Conservation (phyloP, 2,888 invertebrate genomes). For the Tolmerus cingulatus region DNA sequence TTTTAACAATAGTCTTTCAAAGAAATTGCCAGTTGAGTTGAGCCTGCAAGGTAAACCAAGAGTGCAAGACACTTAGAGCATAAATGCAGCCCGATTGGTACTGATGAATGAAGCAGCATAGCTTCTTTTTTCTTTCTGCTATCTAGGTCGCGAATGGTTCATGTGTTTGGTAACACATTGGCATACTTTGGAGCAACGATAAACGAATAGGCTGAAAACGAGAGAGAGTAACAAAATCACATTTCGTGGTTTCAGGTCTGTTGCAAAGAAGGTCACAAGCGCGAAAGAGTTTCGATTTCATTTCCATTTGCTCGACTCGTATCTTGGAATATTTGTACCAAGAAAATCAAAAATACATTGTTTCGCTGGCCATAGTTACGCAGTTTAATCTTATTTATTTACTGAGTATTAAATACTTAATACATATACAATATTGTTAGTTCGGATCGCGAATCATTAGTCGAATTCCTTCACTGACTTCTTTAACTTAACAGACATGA, state of each 20-base stretch:
- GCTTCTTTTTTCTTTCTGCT: background rate
- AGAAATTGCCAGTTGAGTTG: background rate
- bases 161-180: background rate
- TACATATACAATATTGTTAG: background rate
- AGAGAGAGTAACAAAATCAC: background rate
- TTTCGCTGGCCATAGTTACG: background rate
- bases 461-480: background rate
- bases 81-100: background rate
- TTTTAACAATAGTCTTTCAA: background rate
- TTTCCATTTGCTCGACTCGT: background rate
- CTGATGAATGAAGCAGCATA: background rate
- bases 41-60: background rate
- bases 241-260: background rate
- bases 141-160: background rate
- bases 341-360: background rate
- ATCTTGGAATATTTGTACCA: background rate
- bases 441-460: background rate
- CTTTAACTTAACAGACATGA: background rate
- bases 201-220: background rate
- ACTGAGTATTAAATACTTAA: background rate
- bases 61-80: background rate
- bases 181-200: background rate
- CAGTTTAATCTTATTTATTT: background rate
- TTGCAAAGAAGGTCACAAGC: slow-evolving; percentile 42
- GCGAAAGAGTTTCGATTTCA: slow-evolving; percentile 45